phyloP scores from a whole-genome alignment of 1,140 invertebrate genomes.

The Drosophila pseudoananassae region DNA sequence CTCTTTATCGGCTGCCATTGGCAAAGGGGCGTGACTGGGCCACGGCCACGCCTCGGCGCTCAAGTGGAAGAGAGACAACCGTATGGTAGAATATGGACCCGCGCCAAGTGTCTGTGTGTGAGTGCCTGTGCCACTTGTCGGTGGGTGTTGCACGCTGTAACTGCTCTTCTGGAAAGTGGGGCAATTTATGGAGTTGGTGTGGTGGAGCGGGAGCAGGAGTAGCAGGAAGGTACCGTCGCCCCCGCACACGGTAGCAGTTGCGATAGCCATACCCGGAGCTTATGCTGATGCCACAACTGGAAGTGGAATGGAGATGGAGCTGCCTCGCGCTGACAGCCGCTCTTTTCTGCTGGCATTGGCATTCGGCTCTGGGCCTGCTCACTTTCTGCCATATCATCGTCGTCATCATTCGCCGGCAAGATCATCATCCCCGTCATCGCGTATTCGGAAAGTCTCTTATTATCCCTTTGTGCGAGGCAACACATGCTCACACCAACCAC shows the following conservation, averaged over 20 bases:
- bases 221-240: slow-evolving; percentile 22
- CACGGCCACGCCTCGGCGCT: slow-evolving; percentile 42
- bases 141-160: slow-evolving; percentile 20
- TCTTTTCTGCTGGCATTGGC: slow-evolving; percentile 38
- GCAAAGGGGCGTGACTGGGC: slow-evolving; percentile 65
- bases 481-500: slow-evolving; percentile 12
- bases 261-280: slow-evolving; percentile 13
- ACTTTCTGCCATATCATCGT: slow-evolving; percentile 75
- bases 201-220: neutral
- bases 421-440: slow-evolving; percentile 65
- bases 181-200: slow-evolving; percentile 57
- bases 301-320: neutral
- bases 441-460: slow-evolving; percentile 65
- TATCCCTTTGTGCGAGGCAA: slow-evolving; percentile 62
- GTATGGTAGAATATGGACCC: slow-evolving; percentile 30
- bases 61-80: slow-evolving; percentile 59
- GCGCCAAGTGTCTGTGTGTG: slow-evolving; percentile 38
- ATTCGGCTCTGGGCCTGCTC: slow-evolving; percentile 47
- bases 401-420: slow-evolving; percentile 30
- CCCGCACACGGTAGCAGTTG: slow-evolving; percentile 67
- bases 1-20: slow-evolving; percentile 60
- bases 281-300: slow-evolving; percentile 3
- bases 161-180: slow-evolving; percentile 71
- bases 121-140: slow-evolving; percentile 48
- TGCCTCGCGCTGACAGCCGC: slow-evolving; percentile 52